Conservation (phyloP, 2,797 vertebrate genomes). For the Trichosurus vulpecula region DNA sequence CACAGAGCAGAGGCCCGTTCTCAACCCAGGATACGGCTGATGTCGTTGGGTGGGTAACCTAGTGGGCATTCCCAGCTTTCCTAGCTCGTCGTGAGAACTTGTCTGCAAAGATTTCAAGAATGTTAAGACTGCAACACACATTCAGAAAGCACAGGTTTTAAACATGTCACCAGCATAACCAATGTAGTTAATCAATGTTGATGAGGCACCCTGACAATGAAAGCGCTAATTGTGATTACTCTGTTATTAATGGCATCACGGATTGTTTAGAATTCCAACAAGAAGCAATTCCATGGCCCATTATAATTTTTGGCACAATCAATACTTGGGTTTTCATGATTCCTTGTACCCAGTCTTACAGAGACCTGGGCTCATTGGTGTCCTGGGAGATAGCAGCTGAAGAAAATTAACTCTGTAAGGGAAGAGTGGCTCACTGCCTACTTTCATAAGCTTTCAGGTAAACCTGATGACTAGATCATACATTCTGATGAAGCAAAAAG, state of each 20-base stretch:
- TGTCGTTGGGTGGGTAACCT: slow-evolving; percentile 82
- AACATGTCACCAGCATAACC: slow-evolving; percentile 84
- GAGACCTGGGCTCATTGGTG: slow-evolving; percentile 73
- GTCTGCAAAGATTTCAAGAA: slow-evolving; percentile 82
- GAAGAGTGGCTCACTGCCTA: slow-evolving; percentile 78
- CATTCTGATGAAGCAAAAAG: slow-evolving; percentile 75
- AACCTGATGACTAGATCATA: slow-evolving; percentile 62
- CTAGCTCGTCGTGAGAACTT: slow-evolving; percentile 84
- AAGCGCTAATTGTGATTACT: slow-evolving; percentile 75
- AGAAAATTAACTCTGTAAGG: slow-evolving; percentile 83
- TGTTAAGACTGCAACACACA: slow-evolving; percentile 81
- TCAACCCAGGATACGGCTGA: slow-evolving; percentile 82
- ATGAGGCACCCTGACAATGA: slow-evolving; percentile 79
- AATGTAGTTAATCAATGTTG: slow-evolving; percentile 76
- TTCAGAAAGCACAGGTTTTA: slow-evolving; percentile 81
- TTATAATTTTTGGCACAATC: slow-evolving; percentile 79
- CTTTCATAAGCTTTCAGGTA: slow-evolving; percentile 61
- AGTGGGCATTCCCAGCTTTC: slow-evolving; percentile 78
- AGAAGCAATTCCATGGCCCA: slow-evolving; percentile 83
- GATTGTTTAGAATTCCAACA: slow-evolving; percentile 78
- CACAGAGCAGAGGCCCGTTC: slow-evolving; percentile 83
- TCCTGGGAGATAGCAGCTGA: slow-evolving; percentile 79
- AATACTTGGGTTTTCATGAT: slow-evolving; percentile 77
- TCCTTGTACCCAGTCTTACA: slow-evolving; percentile 75
- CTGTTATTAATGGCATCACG: slow-evolving; percentile 80